phyloP scores from a whole-genome alignment of 1,140 invertebrate species.

The Calosoma granatense region DNA sequence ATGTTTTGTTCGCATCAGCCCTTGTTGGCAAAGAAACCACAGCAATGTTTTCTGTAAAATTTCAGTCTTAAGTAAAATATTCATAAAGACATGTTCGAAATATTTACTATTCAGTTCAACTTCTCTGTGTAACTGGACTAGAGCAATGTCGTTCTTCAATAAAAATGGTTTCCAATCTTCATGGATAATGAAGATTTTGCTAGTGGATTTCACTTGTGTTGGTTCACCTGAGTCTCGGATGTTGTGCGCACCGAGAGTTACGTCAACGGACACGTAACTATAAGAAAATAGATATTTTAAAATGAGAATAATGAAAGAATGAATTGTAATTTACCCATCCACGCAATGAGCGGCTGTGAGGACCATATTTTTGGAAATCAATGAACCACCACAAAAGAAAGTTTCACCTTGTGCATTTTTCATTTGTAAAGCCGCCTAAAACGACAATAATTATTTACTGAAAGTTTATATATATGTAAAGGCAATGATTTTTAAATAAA shows the following conservation, averaged over 20 bases:
- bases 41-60: constrained; percentile 35
- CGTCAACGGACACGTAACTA: constrained; percentile 19
- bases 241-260: constrained; percentile 39
- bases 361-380: constrained; percentile 51
- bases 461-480: neutral
- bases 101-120: constrained; percentile 35
- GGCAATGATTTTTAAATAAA: neutral
- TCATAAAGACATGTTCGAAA: neutral
- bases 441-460: too few species aligned
- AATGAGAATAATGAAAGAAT: neutral
- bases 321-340: constrained; percentile 14
- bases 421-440: neutral
- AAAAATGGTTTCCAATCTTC: constrained; percentile 33
- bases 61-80: neutral
- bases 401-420: constrained; percentile 20
- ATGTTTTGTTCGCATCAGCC: constrained; percentile 29
- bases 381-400: constrained; percentile 52
- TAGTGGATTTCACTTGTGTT: constrained; percentile 26
- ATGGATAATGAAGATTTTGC: constrained; percentile 34
- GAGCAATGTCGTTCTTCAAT: constrained; percentile 41
- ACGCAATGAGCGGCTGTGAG: constrained; percentile 55
- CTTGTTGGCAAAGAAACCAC: constrained; percentile 32
- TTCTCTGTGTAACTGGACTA: constrained; percentile 36
- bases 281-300: neutral
- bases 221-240: constrained; percentile 34